Conservation (phyloP, 2,113 vertebrate genomes). For the Lota lota region DNA sequence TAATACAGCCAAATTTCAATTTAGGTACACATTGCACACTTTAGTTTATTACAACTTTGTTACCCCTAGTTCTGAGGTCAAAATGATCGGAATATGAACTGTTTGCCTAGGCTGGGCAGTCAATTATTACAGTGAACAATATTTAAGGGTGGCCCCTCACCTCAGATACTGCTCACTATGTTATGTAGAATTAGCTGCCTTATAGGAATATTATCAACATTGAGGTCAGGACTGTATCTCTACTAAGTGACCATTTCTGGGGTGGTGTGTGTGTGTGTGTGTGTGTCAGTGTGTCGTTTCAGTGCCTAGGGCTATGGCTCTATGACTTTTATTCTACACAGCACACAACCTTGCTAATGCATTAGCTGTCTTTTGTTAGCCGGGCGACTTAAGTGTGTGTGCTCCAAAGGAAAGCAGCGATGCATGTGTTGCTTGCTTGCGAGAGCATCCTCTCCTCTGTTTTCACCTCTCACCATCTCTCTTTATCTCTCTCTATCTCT, state of each 20-base stretch:
- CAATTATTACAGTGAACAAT: not conserved
- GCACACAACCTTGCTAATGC: conserved; percentile 30
- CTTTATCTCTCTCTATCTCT: conserved; percentile 1
- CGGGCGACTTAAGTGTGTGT: conserved; percentile 8
- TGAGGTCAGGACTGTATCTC: too few relatives aligned
- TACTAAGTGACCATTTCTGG: not conserved
- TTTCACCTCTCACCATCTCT: not conserved
- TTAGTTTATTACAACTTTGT: too few relatives aligned
- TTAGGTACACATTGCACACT: too few relatives aligned
- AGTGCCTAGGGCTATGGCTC: conserved; percentile 4
- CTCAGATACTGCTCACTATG: too few relatives aligned
- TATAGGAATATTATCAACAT: too few relatives aligned
- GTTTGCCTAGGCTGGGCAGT: too few relatives aligned
- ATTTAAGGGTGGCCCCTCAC: too few relatives aligned
- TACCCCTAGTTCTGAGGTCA: too few relatives aligned
- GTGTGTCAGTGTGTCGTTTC: not conserved
- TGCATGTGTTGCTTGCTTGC: conserved; percentile 30
- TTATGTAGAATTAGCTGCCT: too few relatives aligned
- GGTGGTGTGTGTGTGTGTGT: conserved; percentile 3
- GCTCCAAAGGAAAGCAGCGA: conserved; percentile 55
- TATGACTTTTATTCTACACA: conserved; percentile 15
- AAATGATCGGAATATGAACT: too few relatives aligned
- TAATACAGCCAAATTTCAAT: too few relatives aligned
- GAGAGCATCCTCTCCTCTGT: conserved; percentile 28
- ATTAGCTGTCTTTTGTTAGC: conserved; percentile 42